Percentiles rank a stretch among this genome's conserved stretches.
Evolutionary conservation across 2,113 vertebrate species (phyloP).

Genomic region (Vulpes lagopus): DNA sequence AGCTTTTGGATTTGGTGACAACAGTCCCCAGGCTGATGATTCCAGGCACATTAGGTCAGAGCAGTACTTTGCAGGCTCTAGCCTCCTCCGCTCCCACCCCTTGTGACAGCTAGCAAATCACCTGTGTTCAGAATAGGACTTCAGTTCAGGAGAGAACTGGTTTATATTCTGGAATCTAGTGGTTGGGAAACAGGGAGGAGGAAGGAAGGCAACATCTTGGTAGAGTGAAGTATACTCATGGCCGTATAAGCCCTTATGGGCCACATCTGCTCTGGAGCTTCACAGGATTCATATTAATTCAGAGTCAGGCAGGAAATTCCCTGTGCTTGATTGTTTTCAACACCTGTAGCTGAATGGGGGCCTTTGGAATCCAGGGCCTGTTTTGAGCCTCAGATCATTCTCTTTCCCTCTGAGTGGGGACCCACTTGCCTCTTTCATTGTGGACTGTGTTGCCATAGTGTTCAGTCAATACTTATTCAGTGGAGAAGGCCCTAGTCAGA

Average conservation of each 20-base stretch:
- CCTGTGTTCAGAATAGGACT: neutral
- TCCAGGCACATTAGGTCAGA: neutral
- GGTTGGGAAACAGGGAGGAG: neutral
- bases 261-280: neutral
- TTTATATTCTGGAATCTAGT: neutral
- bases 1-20: neutral
- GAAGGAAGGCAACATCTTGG: neutral
- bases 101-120: neutral
- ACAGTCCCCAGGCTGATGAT: neutral
- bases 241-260: neutral
- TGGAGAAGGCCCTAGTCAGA: neutral
- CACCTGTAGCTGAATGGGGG: neutral
- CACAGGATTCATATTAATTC: neutral
- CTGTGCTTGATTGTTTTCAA: neutral
- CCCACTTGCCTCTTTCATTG: neutral
- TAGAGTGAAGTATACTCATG: neutral
- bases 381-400: neutral
- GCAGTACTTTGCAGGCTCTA: neutral
- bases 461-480: neutral
- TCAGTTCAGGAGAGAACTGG: neutral
- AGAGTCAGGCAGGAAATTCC: neutral
- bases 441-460: neutral
- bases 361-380: neutral
- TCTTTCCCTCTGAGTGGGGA: neutral
- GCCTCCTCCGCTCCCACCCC: neutral